Evolutionary conservation across 2,113 vertebrate genomes (phyloP).

Genomic region (Lipotes vexillifer): DNA sequence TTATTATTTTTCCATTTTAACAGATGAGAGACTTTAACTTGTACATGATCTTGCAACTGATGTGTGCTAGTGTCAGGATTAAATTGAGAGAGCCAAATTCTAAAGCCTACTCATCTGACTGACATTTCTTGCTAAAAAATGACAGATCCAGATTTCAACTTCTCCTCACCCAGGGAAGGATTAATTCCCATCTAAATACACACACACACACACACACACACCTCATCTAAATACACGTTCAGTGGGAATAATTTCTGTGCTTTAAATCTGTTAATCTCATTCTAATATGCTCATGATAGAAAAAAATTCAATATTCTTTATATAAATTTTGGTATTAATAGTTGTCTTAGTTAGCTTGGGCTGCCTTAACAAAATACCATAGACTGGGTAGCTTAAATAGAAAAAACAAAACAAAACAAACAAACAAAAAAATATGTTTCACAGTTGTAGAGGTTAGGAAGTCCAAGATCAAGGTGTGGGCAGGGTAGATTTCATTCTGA

Average conservation of each 20-base stretch:
- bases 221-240: background rate
- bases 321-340: background rate
- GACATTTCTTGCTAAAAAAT: background rate
- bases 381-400: background rate
- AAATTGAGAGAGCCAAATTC: background rate
- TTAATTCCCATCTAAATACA: background rate
- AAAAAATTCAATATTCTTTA: background rate
- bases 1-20: background rate
- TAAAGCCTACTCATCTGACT: background rate
- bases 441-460: background rate
- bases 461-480: background rate
- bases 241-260: background rate
- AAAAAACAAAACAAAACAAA: too few species aligned
- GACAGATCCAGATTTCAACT: background rate
- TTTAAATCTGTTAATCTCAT: background rate
- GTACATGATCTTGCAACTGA: background rate
- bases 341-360: background rate
- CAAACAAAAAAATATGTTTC: background rate
- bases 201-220: background rate
- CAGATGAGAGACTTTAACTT: background rate
- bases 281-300: background rate
- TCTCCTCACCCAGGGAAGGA: background rate
- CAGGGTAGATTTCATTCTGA: background rate
- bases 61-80: background rate
- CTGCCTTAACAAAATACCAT: background rate